These are phyloP conservation scores for Tetranychus cinnabarinus DNA, from an alignment of 1,140 invertebrate species.

Conservation along the genomic window DNA sequence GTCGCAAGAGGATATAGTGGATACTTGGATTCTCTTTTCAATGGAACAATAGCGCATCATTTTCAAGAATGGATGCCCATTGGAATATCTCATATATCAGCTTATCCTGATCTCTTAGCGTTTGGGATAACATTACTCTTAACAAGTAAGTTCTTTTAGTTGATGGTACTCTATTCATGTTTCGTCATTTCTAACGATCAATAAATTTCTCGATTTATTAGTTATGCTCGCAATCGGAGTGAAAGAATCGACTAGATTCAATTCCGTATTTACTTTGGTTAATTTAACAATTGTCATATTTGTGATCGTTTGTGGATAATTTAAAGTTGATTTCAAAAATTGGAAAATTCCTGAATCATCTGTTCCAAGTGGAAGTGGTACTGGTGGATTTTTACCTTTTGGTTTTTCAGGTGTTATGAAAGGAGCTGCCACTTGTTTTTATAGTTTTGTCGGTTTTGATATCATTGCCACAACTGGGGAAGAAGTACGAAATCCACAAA, in stretches of 20 bases:
- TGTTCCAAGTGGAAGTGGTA: slow-evolving; percentile 11
- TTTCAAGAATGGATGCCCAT: slow-evolving; percentile 41
- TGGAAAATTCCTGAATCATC: slow-evolving; percentile 31
- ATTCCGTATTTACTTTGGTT: slow-evolving; percentile 64
- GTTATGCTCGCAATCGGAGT: slow-evolving; percentile 51
- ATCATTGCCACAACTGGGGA: slow-evolving; percentile 57
- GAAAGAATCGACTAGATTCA: slow-evolving; percentile 60
- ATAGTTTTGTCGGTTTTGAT: slow-evolving; percentile 72
- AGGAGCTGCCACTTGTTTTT: slow-evolving; percentile 72
- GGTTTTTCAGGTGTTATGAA: slow-evolving; percentile 39
- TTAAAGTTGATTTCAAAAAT: slow-evolving; percentile 51
- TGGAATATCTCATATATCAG: slow-evolving; percentile 37
- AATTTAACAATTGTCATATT: slow-evolving; percentile 60
- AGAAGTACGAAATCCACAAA: slow-evolving; percentile 68
- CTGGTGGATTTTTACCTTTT: slow-evolving; percentile 56
- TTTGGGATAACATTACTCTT: slow-evolving; percentile 39
- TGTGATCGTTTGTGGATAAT: slow-evolving; percentile 51
- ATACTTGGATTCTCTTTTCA: slow-evolving; percentile 55
- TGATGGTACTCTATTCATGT: neutral
- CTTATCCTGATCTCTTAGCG: slow-evolving; percentile 61
- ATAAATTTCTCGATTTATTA: slow-evolving; percentile 20
- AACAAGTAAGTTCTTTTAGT: slow-evolving; percentile 14
- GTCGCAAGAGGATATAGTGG: slow-evolving; percentile 66
- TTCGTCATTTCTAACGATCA: neutral
- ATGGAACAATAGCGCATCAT: slow-evolving; percentile 41